Conservation (phyloP, 92 coral and sea anemone genomes). For the Galaxea fascicularis region DNA sequence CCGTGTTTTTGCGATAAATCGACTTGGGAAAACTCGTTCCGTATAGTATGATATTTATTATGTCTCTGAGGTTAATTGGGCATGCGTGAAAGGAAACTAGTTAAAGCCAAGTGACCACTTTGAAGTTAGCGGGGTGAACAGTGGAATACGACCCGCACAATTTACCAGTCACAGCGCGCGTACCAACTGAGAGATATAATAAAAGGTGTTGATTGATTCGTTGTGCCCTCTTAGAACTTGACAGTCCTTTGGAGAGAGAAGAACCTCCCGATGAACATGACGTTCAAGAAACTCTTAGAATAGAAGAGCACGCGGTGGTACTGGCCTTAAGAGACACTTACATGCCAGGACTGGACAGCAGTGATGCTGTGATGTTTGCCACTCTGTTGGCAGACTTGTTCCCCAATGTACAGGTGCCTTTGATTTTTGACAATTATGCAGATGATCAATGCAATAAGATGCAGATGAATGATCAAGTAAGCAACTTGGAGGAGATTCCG, state of each 20-base stretch:
- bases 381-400: slow-evolving; percentile 86
- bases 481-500: slow-evolving; percentile 86
- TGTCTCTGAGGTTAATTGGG: no score
- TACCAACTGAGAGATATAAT: no score
- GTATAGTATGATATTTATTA: no score
- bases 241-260: slow-evolving; percentile 4
- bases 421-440: slow-evolving; percentile 87
- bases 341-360: slow-evolving; percentile 86
- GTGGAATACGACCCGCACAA: no score
- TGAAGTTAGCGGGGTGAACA: no score
- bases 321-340: slow-evolving; percentile 87
- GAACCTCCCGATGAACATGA: slow-evolving; percentile 40
- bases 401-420: slow-evolving; percentile 84
- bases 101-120: no score
- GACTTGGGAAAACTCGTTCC: no score
- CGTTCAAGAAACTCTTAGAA: slow-evolving; percentile 48
- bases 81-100: no score
- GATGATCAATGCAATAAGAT: slow-evolving; percentile 61
- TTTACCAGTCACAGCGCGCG: no score
- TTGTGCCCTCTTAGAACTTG: not conserved
- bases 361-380: slow-evolving; percentile 95
- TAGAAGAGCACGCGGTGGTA: slow-evolving; percentile 87
- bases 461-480: slow-evolving; percentile 80
- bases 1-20: no score
- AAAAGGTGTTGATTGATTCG: not conserved